These are phyloP conservation scores for Formica exsecta DNA, from an alignment of 1,140 invertebrate species.

Conservation along the genomic window DNA sequence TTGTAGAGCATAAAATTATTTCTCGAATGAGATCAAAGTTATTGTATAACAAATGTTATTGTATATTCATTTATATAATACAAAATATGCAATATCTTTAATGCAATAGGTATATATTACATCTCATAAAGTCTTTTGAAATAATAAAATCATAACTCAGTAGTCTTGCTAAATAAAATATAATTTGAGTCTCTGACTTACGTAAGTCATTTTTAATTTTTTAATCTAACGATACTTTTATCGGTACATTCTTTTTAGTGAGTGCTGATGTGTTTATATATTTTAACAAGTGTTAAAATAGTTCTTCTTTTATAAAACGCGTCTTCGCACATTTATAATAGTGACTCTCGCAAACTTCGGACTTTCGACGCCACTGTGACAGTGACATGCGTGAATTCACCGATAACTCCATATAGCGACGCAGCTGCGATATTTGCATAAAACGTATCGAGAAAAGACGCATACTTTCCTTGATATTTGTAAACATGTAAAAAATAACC, in stretches of 20 bases:
- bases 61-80: too few relatives aligned
- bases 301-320: not conserved
- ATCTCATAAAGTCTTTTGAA: not conserved
- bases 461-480: too few relatives aligned
- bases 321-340: not conserved
- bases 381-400: conserved; percentile 55
- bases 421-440: conserved; percentile 72
- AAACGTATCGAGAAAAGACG: conserved; percentile 73
- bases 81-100: too few relatives aligned
- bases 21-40: too few relatives aligned
- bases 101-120: not conserved
- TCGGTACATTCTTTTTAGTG: not conserved
- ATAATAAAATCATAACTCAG: not conserved
- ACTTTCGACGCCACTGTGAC: not conserved
- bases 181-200: not conserved
- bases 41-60: too few relatives aligned
- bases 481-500: too few relatives aligned
- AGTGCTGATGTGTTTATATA: not conserved
- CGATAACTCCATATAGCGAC: conserved; percentile 67
- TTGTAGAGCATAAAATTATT: too few relatives aligned
- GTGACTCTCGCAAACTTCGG: not conserved
- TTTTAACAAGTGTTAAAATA: not conserved
- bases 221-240: not conserved
- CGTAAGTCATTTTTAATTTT: not conserved
- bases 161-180: not conserved